Evolutionary conservation across 1,140 invertebrate genomes (phyloP), one percentile per base, ranked within the genome.

Genomic region (Drosophila ercepeae): DNA sequence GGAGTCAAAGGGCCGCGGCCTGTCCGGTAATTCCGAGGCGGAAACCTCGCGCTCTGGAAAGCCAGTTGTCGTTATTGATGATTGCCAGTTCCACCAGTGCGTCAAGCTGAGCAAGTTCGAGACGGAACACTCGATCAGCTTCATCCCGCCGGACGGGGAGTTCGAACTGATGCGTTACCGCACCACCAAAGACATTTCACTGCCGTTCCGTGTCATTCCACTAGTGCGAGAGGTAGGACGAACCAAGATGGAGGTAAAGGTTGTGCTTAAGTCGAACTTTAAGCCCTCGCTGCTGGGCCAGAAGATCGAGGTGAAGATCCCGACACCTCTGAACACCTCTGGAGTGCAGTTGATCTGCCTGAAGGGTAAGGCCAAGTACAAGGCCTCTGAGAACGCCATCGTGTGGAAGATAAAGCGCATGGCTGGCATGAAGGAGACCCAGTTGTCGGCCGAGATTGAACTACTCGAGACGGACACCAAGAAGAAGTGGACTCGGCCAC

Each of bases 351-450:
- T 99, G 48, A 99, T 99, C 86, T 99, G 99, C 83, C 95, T 99
- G 89, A 99, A 99, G 92, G 99, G 99, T 4, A 99, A 99, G 91
- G 99, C 99, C 1, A 99, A 99, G 90, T 99, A 99, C 91, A 99
- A 99, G 92, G 97, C 99, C 4, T 99, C 98, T 0, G 99, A 99
- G 92, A 99, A 99, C 92, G 99, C 99, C 21, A 99, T 99, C 89
- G 98, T 99, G 23, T 99, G 99, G 99, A 99, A 99, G 95, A 99
- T 99, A 61, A 99, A 99, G 91, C 94, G 99, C 44, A 99, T 99
- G 98, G 98, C 98, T 4, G 99, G 99, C 9, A 99, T 99, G 98
- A 99, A 99, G 91, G 99, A 99, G 91, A 99, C 98, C 0, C 99
- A 99, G 91, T 93, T 99, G 9, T 99, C 98, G 16, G 99, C 99